Percentiles rank a stretch among this genome's conserved stretches.
Evolutionary conservation across 2,888 invertebrate genomes (phyloP).

Genomic region (Melieria omissa): DNA sequence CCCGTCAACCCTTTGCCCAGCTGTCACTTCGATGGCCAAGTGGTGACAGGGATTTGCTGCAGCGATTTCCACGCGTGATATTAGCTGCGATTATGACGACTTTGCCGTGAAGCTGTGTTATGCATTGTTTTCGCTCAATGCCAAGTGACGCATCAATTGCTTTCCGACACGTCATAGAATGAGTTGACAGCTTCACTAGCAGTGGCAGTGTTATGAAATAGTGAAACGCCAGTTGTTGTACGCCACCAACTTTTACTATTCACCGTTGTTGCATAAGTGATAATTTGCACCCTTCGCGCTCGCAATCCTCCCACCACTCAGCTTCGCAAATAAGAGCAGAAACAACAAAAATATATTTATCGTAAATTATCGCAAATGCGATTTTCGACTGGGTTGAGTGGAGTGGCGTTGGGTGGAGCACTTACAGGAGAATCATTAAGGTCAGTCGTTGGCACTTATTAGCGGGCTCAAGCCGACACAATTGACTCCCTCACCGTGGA

Average conservation of each 20-base stretch:
- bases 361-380: slow-evolving; percentile 18
- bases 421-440: background rate
- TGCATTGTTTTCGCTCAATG: slow-evolving; percentile 42
- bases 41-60: slow-evolving; percentile 42
- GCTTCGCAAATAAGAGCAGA: too few relatives aligned
- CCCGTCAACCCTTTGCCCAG: slow-evolving; percentile 39
- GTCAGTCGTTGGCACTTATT: background rate
- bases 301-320: too few relatives aligned
- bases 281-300: too few relatives aligned
- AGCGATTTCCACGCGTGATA: slow-evolving; percentile 45
- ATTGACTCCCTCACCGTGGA: slow-evolving; percentile 46
- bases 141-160: slow-evolving; percentile 30
- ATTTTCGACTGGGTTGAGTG: background rate
- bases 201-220: too few relatives aligned
- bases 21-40: slow-evolving; percentile 24
- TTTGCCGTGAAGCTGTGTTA: slow-evolving; percentile 26
- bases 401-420: background rate
- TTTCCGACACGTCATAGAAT: slow-evolving; percentile 26
- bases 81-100: slow-evolving; percentile 45
- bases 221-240: too few relatives aligned
- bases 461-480: background rate
- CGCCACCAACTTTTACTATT: too few relatives aligned
- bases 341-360: background rate
- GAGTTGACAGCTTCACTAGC: slow-evolving; percentile 1
- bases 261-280: too few relatives aligned